Evolutionary conservation across 30 jellyfish, hydroid and myxozoan genomes (phyloP), one percentile per base, ranked within the genome.

Genomic region (Aurelia aurita): DNA sequence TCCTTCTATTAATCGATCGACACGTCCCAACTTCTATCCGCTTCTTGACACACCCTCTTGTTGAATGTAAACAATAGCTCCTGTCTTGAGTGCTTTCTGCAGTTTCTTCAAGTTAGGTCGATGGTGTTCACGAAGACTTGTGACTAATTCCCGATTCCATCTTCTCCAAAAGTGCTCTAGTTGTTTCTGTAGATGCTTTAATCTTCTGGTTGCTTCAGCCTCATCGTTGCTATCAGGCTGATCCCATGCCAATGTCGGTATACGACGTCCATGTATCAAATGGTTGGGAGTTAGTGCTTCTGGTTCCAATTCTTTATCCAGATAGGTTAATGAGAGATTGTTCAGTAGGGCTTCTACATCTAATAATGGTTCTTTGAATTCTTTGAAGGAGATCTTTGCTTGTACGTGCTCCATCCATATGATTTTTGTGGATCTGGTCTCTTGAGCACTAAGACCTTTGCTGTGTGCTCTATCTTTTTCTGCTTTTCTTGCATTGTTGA

Each of bases 401-500:
- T 58, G 12, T 58, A 7, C 5, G 20, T 58, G 20, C 19, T 58
- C 32, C 5, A 58, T 58, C 69, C 19, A 58, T 11, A 19, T 58
- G 69, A 58, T 7, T 58, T 58, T 32, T 7, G 69, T 32, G 20
- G 12, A 10, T 58, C 69, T 58, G 20, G 69, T 58, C 25, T 58
- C 25, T 71, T 47, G 25, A n/a, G n/a, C n/a, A n/a, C n/a, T n/a
- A n/a, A n/a, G n/a, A n/a, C n/a, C n/a, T n/a, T n/a, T n/a, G n/a
- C n/a, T n/a, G n/a, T n/a, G n/a, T n/a, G n/a, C n/a, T n/a, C n/a
- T n/a, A n/a, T n/a, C n/a, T n/a, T n/a, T n/a, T n/a, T n/a, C n/a
- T n/a, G n/a, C n/a, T n/a, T n/a, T 23, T 45, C 84, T 71, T 26
- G 84, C 84, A 45, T 71, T 71, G 84, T 71, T 71, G 78, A 71